Evolutionary conservation across 2,113 vertebrate genomes (phyloP).

Genomic region (Numida meleagris): DNA sequence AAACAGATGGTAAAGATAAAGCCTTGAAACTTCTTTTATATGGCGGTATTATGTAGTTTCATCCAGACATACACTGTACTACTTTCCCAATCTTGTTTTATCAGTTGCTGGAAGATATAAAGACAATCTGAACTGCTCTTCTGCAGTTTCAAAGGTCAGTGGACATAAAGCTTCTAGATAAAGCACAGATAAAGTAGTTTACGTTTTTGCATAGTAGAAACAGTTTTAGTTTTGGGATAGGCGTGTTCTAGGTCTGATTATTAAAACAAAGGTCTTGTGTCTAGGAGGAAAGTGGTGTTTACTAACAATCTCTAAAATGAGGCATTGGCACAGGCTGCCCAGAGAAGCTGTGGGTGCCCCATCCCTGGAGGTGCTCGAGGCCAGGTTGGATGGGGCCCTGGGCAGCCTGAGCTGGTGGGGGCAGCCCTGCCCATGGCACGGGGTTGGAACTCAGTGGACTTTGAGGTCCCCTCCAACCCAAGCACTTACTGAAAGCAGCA

Average conservation of each 20-base stretch:
- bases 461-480: background rate
- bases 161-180: background rate
- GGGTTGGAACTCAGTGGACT: too few relatives aligned
- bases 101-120: background rate
- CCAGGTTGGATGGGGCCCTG: too few relatives aligned
- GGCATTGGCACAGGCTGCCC: background rate
- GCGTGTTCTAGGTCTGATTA: background rate
- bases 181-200: background rate
- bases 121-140: background rate
- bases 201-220: background rate
- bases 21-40: constrained; percentile 11
- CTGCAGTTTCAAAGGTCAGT: background rate
- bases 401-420: too few relatives aligned
- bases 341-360: background rate
- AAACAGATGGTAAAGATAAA: background rate
- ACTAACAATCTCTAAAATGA: background rate
- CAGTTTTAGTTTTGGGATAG: background rate
- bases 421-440: too few relatives aligned
- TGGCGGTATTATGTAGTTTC: background rate
- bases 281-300: background rate
- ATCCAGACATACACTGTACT: background rate
- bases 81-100: background rate
- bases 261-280: background rate
- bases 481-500: background rate
- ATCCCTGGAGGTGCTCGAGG: background rate